Conservation (phyloP, 2,113 vertebrate genomes). For the Caretta caretta region DNA sequence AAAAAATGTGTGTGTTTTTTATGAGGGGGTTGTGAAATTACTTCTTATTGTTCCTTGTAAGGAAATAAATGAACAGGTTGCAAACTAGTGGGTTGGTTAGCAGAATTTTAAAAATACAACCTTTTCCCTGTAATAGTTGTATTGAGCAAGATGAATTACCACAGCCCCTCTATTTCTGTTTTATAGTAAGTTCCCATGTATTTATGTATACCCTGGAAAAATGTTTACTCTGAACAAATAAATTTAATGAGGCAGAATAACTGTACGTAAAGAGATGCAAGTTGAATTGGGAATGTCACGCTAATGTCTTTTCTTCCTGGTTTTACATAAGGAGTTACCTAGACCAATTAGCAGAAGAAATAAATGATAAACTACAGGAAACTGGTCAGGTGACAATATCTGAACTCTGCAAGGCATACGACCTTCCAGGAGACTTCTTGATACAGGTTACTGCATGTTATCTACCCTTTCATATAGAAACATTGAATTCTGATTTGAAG, state of each 20-base stretch:
- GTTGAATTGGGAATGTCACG: background rate
- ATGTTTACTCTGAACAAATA: background rate
- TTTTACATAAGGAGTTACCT: slow-evolving; percentile 85
- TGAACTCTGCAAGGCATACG: slow-evolving; percentile 93
- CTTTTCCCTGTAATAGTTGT: background rate
- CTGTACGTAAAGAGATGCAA: background rate
- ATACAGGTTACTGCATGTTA: slow-evolving; percentile 84
- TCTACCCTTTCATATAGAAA: background rate
- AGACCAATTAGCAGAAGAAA: slow-evolving; percentile 92
- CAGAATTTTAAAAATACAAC: background rate
- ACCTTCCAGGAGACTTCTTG: slow-evolving; percentile 95
- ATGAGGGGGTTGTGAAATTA: background rate
- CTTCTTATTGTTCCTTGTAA: background rate
- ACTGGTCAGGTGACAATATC: slow-evolving; percentile 92
- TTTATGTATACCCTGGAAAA: background rate
- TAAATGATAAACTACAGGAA: slow-evolving; percentile 97
- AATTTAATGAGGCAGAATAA: background rate
- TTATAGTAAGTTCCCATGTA: background rate
- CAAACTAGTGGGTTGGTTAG: background rate
- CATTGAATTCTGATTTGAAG: background rate
- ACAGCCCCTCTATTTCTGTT: background rate
- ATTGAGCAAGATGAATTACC: background rate
- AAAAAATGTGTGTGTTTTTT: background rate
- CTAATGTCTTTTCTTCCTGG: background rate
- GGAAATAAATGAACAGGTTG: background rate